Evolutionary conservation across 2,888 invertebrate genomes (phyloP).

Genomic region (Thereva unica): DNA sequence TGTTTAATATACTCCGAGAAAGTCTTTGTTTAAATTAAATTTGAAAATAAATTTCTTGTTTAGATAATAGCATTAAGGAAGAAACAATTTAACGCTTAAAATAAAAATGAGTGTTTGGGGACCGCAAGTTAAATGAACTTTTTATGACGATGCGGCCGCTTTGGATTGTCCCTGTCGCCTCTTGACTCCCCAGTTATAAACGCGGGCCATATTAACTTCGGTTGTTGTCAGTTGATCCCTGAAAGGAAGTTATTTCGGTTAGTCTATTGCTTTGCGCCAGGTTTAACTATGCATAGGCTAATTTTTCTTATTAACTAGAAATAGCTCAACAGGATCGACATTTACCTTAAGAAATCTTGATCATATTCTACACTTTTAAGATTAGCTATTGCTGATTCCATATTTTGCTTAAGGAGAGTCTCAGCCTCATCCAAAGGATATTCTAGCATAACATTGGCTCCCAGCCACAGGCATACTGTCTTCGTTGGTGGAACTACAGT

Average conservation of each 20-base stretch:
- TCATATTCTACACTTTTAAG: conserved; percentile 86
- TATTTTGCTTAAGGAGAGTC: conserved; percentile 78
- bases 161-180: conserved; percentile 76
- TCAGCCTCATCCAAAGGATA: conserved; percentile 91
- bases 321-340: not conserved
- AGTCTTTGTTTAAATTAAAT: too few relatives aligned
- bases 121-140: too few relatives aligned
- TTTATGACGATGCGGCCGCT: conserved; percentile 37
- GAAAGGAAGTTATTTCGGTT: conserved; percentile 29
- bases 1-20: too few relatives aligned
- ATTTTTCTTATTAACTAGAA: too few relatives aligned
- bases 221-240: conserved; percentile 97
- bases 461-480: conserved; percentile 82
- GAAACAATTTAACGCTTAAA: too few relatives aligned
- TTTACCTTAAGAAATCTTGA: conserved; percentile 85
- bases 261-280: not conserved
- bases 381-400: conserved; percentile 81
- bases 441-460: conserved; percentile 96
- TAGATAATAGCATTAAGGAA: too few relatives aligned
- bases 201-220: conserved; percentile 98
- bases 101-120: too few relatives aligned
- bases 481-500: conserved; percentile 88
- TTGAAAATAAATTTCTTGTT: too few relatives aligned
- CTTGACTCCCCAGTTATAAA: conserved; percentile 98
- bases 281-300: not conserved